phyloP scores from a whole-genome alignment of 2,797 vertebrate species.

The Ammospiza maritima region DNA sequence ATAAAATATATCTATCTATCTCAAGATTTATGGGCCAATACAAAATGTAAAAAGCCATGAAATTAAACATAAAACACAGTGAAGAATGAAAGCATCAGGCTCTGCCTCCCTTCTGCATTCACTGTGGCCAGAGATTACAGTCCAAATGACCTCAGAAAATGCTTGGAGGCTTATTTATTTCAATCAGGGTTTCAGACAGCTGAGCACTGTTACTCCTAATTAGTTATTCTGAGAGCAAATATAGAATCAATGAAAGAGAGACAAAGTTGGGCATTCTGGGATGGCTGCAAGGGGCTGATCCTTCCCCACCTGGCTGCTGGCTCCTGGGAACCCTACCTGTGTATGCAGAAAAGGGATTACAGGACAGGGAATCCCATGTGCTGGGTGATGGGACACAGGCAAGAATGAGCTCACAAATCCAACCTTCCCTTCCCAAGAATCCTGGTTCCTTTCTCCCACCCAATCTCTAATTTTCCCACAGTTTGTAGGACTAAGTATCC shows the following conservation, averaged over 20 bases:
- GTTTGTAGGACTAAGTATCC: background rate
- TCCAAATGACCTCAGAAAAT: background rate
- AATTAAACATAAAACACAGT: background rate
- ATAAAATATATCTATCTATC: background rate
- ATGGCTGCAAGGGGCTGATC: background rate
- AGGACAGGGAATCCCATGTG: background rate
- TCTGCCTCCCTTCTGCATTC: background rate
- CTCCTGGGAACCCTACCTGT: background rate
- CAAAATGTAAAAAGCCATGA: background rate
- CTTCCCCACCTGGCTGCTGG: background rate
- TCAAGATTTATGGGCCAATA: background rate
- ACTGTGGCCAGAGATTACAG: background rate
- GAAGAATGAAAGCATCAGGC: background rate
- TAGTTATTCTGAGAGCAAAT: background rate
- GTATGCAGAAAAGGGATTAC: fast-evolving
- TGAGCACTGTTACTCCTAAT: background rate
- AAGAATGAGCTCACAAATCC: background rate
- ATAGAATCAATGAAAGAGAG: fast-evolving
- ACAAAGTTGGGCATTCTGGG: background rate
- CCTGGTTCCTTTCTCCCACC: background rate
- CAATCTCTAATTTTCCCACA: background rate
- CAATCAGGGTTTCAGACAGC: background rate
- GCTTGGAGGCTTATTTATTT: background rate
- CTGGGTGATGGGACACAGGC: background rate
- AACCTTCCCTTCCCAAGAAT: background rate